phyloP scores from a whole-genome alignment of 2,797 vertebrate genomes.

The Lophotriccus pileatus region DNA sequence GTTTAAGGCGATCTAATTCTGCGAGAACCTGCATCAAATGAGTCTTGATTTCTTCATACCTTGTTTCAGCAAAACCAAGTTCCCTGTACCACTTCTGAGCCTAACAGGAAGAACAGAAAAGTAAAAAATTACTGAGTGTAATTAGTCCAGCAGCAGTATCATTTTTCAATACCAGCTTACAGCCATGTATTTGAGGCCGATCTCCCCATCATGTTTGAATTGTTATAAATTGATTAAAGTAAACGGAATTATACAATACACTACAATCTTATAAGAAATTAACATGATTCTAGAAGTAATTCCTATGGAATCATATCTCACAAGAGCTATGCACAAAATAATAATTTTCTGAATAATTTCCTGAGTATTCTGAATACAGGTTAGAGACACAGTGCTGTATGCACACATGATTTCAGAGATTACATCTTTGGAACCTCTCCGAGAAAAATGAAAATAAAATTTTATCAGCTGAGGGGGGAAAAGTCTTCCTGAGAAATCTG shows the following conservation, averaged over 20 bases:
- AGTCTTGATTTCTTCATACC: constrained; percentile 64
- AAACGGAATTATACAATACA: not conserved
- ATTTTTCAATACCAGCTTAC: not conserved
- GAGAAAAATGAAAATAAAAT: not conserved
- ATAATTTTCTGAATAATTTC: not conserved
- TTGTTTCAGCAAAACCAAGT: constrained; percentile 69
- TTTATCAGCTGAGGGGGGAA: not conserved
- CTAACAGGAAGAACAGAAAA: constrained; percentile 32
- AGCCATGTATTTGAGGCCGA: not conserved
- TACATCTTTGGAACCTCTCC: not conserved
- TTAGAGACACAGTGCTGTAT: not conserved
- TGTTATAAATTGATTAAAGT: not conserved
- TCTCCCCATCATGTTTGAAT: not conserved
- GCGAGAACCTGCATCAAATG: constrained; percentile 27
- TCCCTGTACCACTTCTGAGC: constrained; percentile 70
- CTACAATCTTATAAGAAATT: not conserved
- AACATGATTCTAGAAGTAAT: not conserved
- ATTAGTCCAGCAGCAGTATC: not conserved
- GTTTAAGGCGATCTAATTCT: constrained; percentile 30
- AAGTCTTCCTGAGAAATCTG: not conserved
- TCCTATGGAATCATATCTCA: not conserved
- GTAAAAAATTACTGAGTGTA: not conserved
- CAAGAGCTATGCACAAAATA: not conserved
- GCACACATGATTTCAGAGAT: not conserved
- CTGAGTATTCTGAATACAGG: not conserved